These are phyloP conservation scores for Chionoecetes opilio DNA, from an alignment of 1,140 invertebrate genomes.

Conservation along the genomic window DNA sequence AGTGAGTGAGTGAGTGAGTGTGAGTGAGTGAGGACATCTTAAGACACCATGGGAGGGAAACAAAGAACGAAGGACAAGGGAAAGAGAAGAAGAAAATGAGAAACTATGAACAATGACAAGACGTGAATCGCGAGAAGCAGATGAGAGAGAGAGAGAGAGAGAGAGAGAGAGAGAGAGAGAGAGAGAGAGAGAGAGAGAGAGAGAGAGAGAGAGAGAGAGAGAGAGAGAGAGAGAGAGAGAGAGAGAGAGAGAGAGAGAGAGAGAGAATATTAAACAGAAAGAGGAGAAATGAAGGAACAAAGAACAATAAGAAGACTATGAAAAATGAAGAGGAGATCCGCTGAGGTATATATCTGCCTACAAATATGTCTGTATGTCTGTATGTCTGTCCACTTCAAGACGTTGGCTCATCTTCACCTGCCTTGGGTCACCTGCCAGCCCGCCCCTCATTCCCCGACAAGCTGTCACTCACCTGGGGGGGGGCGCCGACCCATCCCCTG, in stretches of 20 bases:
- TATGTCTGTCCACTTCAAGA: too few species aligned
- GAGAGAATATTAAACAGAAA: neutral
- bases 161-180: neutral
- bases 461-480: too few species aligned
- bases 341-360: too few species aligned
- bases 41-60: neutral
- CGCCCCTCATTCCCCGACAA: neutral
- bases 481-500: neutral
- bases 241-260: neutral
- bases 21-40: too few species aligned
- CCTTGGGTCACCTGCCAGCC: neutral
- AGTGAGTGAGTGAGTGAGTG: too few species aligned
- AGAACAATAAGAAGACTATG: neutral
- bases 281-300: neutral
- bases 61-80: neutral
- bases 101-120: neutral
- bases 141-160: neutral
- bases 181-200: neutral
- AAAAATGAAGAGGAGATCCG: neutral
- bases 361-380: too few species aligned
- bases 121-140: too few species aligned
- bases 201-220: neutral
- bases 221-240: neutral
- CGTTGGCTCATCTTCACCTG: neutral
- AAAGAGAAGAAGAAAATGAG: neutral